A percentile compares a stretch with the other conserved stretches of the same genome.
phyloP scores from a whole-genome alignment of 1,140 invertebrate genomes.

The Solen grandis region DNA sequence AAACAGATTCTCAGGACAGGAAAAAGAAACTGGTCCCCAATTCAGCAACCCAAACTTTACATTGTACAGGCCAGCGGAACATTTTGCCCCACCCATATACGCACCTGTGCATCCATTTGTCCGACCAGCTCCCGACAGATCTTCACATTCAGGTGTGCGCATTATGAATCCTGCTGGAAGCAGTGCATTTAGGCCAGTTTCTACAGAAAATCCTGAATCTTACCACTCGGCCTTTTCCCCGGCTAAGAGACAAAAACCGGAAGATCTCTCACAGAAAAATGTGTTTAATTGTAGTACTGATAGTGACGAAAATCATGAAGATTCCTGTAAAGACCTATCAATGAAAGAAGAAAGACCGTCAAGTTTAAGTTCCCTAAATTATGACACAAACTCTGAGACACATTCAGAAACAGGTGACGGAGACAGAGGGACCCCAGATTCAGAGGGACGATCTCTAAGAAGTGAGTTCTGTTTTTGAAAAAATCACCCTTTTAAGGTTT shows the following conservation, averaged over 20 bases:
- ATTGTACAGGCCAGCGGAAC: conserved; percentile 75
- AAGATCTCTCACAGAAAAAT: conserved; percentile 60
- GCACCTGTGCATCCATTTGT: conserved; percentile 73
- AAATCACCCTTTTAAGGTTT: too few relatives aligned
- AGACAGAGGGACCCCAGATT: conserved; percentile 76
- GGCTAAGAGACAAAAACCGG: conserved; percentile 74
- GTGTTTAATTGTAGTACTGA: neutral
- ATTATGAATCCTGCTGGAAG: conserved; percentile 70
- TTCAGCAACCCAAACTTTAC: conserved; percentile 70
- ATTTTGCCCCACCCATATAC: conserved; percentile 74
- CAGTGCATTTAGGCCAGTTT: conserved; percentile 75
- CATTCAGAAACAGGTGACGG: conserved; percentile 73
- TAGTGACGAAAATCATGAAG: conserved; percentile 1
- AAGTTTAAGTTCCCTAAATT: conserved; percentile 72
- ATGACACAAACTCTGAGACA: conserved; percentile 75
- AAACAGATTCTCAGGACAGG: conserved; percentile 69
- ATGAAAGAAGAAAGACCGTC: conserved; percentile 75
- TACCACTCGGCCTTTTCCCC: conserved; percentile 78
- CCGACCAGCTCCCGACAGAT: conserved; percentile 65
- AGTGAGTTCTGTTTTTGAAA: too few relatives aligned
- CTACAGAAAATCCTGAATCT: conserved; percentile 64
- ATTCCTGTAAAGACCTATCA: neutral
- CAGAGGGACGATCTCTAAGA: conserved; percentile 75
- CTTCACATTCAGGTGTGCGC: conserved; percentile 50
- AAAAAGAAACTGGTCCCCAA: conserved; percentile 71